Evolutionary conservation across 1,140 invertebrate genomes (phyloP), one percentile per base, ranked within the genome.

Genomic region (Tachypleus tridentatus): DNA sequence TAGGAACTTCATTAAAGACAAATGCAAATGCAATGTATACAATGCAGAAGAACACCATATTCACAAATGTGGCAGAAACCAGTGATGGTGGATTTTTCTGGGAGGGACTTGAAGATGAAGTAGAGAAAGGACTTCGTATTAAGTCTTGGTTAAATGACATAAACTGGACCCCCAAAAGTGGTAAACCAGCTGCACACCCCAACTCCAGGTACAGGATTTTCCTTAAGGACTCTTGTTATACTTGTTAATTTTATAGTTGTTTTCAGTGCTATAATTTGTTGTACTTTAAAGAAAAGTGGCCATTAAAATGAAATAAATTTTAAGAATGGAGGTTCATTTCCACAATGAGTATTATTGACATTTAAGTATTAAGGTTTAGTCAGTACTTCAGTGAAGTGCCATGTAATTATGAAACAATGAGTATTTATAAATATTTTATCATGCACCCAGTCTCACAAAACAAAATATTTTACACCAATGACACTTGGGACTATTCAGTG

Each of bases 21-120:
- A 99, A 99, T 77, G 96, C 96, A 0, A 96, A 94, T 74, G 97
- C 97, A 5, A 97, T 99, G 93, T 82, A 85, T 60, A 96, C 94
- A 0, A 86, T 98, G 57, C 87, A 92, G 74, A 84, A 85, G 68
- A 92, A 99, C 77, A 97, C 95, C 0, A 84, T 99, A 50, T 99
- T 99, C 78, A 99, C 97, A 0, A 99, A 99, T 77, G 96, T 99
- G 11, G 97, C 94, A 0, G 84, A 87, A 71, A 99, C 96, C 0
- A 86, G 83, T 54, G 95, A 99, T 74, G 96, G 97, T n/a, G 91
- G 90, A 8, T 88, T 94, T 0, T 96, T 82, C 77, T 99, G 97
- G 97, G 97, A 99, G 77, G 97, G 97, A 7, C 84, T 99, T 82
- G 93, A 95, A 74, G 84, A 89, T 67, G 88, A 92, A 73, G 73